Percentiles rank a stretch among this genome's conserved stretches.
These are phyloP conservation scores for Lycophotia porphyrea DNA, from an alignment of 2,888 invertebrate species.

Conservation along the genomic window DNA sequence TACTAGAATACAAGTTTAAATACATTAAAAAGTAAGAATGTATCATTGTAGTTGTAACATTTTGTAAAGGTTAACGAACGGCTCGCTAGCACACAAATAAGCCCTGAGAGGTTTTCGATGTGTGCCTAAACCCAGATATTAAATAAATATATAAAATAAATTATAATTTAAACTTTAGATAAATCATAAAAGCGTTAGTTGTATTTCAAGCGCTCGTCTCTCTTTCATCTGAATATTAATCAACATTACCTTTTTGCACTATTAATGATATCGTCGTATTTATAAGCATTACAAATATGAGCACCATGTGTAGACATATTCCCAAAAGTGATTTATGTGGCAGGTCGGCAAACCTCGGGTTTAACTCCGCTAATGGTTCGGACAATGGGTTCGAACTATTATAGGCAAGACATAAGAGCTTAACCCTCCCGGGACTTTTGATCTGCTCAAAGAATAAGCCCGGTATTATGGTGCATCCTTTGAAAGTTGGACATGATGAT, in stretches of 20 bases:
- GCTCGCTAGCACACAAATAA: no score
- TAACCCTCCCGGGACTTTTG: slow-evolving; percentile 75
- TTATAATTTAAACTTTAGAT: no score
- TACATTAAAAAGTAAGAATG: no score
- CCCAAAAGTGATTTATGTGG: slow-evolving; percentile 71
- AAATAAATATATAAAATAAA: no score
- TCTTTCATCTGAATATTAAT: not conserved
- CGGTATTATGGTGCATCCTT: slow-evolving; percentile 60
- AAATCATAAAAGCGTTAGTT: not conserved
- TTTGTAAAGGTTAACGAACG: no score
- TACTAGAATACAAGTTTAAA: no score
- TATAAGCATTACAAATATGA: not conserved
- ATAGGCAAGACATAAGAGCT: slow-evolving; percentile 78
- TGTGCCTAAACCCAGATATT: no score
- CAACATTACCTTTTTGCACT: not conserved
- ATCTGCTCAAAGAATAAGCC: slow-evolving; percentile 73
- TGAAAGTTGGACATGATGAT: slow-evolving; percentile 39
- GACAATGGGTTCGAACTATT: slow-evolving; percentile 76
- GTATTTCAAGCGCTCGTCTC: not conserved
- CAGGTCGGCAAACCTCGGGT: slow-evolving; percentile 76
- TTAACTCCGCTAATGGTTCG: slow-evolving; percentile 84
- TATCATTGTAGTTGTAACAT: no score
- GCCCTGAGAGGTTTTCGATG: no score
- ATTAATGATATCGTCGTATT: not conserved
- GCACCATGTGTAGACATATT: slow-evolving; percentile 43